Evolutionary conservation across 2,797 vertebrate genomes (phyloP).

Genomic region (Enteromius mattozi): DNA sequence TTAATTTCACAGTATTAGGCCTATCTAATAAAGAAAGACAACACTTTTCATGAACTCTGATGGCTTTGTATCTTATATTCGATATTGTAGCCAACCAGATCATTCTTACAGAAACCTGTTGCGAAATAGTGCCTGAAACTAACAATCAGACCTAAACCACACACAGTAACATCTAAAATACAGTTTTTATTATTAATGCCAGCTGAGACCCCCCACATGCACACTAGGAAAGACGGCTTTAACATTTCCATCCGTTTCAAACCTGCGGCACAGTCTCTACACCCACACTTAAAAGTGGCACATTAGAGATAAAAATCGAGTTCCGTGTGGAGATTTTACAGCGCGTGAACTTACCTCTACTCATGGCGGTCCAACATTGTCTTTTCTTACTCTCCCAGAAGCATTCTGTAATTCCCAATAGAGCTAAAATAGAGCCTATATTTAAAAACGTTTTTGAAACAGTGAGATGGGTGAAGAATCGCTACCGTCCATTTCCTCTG

Average conservation of each 20-base stretch:
- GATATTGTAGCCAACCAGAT: not conserved
- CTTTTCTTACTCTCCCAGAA: not conserved
- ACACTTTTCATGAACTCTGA: not conserved
- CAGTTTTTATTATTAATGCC: not conserved
- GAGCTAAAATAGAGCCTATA: not conserved
- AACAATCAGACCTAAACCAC: not conserved
- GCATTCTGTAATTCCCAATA: not conserved
- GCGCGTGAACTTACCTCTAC: constrained; percentile 27
- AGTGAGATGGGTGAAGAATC: not conserved
- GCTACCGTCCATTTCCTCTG: constrained; percentile 22
- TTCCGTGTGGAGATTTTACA: not conserved
- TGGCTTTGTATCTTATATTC: not conserved
- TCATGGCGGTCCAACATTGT: not conserved
- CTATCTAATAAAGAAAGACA: not conserved
- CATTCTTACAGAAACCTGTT: constrained; percentile 2
- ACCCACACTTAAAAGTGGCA: constrained; percentile 1
- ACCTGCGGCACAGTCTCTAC: not conserved
- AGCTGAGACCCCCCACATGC: not conserved
- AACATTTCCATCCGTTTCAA: not conserved
- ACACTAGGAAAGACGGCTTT: not conserved
- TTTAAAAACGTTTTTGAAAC: not conserved
- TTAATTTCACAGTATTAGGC: not conserved
- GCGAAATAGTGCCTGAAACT: not conserved
- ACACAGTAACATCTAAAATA: not conserved
- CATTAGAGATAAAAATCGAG: not conserved